phyloP scores from a whole-genome alignment of 2,888 invertebrate genomes.

The Drosophila cracens region DNA sequence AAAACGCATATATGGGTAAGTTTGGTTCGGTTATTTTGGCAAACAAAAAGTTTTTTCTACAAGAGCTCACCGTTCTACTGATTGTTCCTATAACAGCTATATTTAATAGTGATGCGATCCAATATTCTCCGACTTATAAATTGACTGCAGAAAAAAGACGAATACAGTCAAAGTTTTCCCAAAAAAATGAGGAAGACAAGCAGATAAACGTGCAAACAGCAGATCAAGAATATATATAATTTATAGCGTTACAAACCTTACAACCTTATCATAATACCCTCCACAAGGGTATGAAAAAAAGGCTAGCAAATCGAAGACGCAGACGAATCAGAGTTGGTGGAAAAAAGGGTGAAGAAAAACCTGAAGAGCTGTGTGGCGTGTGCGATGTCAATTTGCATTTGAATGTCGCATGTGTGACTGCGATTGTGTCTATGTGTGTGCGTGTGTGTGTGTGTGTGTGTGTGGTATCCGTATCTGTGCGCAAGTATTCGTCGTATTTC shows the following conservation, averaged over 20 bases:
- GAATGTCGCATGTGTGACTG: slow-evolving; percentile 38
- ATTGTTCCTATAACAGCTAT: background rate
- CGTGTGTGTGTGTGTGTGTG: background rate
- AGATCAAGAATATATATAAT: background rate
- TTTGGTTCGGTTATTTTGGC: no score
- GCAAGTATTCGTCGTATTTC: slow-evolving; percentile 13
- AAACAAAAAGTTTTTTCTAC: no score
- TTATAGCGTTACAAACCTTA: background rate
- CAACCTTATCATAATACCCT: background rate
- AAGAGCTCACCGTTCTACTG: background rate
- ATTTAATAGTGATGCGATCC: background rate
- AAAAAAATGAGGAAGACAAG: background rate
- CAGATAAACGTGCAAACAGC: no score
- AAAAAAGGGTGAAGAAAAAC: slow-evolving; percentile 21
- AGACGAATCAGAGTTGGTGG: background rate
- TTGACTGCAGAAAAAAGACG: fast-evolving
- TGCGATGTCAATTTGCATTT: slow-evolving; percentile 64
- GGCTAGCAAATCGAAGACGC: slow-evolving; percentile 15
- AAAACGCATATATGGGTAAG: background rate
- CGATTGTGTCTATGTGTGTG: background rate
- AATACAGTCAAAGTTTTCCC: background rate
- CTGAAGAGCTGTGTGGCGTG: slow-evolving; percentile 37
- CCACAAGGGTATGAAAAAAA: slow-evolving; percentile 7
- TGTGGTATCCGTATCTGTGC: slow-evolving; percentile 7
- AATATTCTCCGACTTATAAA: background rate